Conservation (phyloP, 2,113 vertebrate species). For the Scartelaos histophorus region DNA sequence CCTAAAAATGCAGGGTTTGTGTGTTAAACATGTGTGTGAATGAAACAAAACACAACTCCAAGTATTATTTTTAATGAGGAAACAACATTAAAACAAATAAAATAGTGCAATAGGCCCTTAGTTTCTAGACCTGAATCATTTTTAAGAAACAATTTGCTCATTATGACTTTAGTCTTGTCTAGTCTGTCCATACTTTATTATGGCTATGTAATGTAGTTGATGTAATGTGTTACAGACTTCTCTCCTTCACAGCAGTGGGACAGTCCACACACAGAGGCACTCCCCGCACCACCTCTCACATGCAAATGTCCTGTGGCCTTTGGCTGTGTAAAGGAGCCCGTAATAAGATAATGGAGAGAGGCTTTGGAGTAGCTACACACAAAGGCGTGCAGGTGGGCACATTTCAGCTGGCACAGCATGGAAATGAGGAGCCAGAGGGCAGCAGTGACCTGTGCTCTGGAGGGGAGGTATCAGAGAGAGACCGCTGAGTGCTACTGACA, state of each 20-base stretch:
- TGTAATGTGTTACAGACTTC: neutral
- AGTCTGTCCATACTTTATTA: no score
- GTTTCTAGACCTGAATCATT: no score
- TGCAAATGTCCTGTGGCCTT: constrained; percentile 51
- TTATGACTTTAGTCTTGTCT: no score
- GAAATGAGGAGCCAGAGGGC: constrained; percentile 47
- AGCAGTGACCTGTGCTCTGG: constrained; percentile 17
- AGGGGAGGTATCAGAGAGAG: constrained; percentile 6
- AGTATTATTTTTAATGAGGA: no score
- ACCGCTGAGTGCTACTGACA: constrained; percentile 18
- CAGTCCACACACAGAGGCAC: constrained; percentile 26
- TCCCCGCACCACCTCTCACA: constrained; percentile 40
- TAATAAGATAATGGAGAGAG: constrained; percentile 49
- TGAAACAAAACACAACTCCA: no score
- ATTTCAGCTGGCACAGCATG: constrained; percentile 49
- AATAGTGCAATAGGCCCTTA: no score
- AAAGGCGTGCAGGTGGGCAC: constrained; percentile 55
- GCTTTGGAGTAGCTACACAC: constrained; percentile 40
- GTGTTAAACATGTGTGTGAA: no score
- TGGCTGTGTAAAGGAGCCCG: constrained; percentile 24
- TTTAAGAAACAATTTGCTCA: no score
- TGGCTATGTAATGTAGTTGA: no score
- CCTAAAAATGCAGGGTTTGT: no score
- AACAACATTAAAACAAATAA: no score
- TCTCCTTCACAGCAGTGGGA: neutral